Evolutionary conservation across 2,113 vertebrate genomes (phyloP), one percentile per base, ranked within the genome.

Genomic region (Halichoerus grypus): DNA sequence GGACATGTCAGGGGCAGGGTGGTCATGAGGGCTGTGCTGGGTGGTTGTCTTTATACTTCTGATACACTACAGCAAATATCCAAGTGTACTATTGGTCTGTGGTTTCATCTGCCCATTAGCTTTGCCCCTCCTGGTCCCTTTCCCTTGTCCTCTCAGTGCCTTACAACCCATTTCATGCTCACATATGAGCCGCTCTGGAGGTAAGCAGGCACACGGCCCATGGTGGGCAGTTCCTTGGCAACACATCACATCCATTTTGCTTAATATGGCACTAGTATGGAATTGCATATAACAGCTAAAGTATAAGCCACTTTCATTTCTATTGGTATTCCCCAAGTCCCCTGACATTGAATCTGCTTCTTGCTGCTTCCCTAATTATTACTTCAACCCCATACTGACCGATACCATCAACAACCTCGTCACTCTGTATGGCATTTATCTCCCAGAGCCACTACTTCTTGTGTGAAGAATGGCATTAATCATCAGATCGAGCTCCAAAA

Each of bases 11-110:
- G 39, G 42, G 0, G 12, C 18, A 31, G 33, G 15, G 33, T 21
- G 39, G 42, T 4, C 9, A 1, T 36, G 4, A 1, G 26, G 3
- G 4, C 12, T 5, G 15, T 13, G 5, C 33, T n/a, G 7, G 4
- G 0, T 53, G 36, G 11, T 26, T 15, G 18, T 14, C 36, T 55
- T 42, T 31, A 36, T 10, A 14, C 16, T 24, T 49, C 22, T 57
- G n/a, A 39, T 8, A 46, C 33, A 26, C 15, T 3, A 39, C 4
- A 33, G 39, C 14, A 12, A 33, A 86, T 33, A 77, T 6, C 21
- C 46, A 67, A 10, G 12, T 36, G 15, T 6, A 51, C n/a, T 53
- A 10, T 9, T 42, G 31, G 10, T 57, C 11, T 39, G 19, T 19
- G 7, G 26, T 55, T 89, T 74, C 19, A 10, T 28, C 74, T 76